Base-by-base conservation (phyloP, 1,140 invertebrate species). In the Hylyphantes graminicola region DNA sequence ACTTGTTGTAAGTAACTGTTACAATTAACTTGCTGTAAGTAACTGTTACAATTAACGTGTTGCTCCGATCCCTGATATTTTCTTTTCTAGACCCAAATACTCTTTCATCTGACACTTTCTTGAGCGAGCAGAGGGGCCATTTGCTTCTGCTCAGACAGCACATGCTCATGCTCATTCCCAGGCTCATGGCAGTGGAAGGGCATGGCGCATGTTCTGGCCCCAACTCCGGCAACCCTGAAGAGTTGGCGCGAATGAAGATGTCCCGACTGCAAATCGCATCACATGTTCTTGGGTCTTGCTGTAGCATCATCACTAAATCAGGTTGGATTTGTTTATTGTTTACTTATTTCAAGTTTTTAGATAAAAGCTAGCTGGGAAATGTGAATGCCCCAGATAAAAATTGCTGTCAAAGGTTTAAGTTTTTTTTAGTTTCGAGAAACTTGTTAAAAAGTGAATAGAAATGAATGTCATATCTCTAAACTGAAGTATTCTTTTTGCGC, bases 271-370 rank as follows among this genome's bases (percentile, higher is more conserved):
- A 85, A 13, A 79, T 85, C 64, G 76, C 83, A 12, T 78, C 75
- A 0, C 57, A 85, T 68, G 55, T 85, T 17, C 17, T 85, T 19
- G 75, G 68, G 48, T 78, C 76, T 35, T 85, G 83, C n/a, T 85
- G 75, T 48, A 79, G 48, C 48, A 19, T 74, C 12, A 68, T 85
- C 7, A 57, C 76, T 17, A 74, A 79, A 73, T 72, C 83, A 73
- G 83, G 83, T 85, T 51, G 15, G 12, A 3, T 61, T 61, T 17
- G 17, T 3, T 17, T 35, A 5, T 35, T 35, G 35, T 35, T 35
- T 35, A 35, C n/a, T 15, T 10, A 10, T 10, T 59, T 59, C 55
- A 59, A 59, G 55, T 10, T 15, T 59, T 10, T 59, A 10, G 9
- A 59, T 10, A 15, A 15, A 59, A 15, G 55, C 9, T 59, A 10